Percentiles rank a stretch among this genome's conserved stretches.
Conservation (phyloP, 2,797 vertebrate genomes). For the Cetoscarus ocellatus region DNA sequence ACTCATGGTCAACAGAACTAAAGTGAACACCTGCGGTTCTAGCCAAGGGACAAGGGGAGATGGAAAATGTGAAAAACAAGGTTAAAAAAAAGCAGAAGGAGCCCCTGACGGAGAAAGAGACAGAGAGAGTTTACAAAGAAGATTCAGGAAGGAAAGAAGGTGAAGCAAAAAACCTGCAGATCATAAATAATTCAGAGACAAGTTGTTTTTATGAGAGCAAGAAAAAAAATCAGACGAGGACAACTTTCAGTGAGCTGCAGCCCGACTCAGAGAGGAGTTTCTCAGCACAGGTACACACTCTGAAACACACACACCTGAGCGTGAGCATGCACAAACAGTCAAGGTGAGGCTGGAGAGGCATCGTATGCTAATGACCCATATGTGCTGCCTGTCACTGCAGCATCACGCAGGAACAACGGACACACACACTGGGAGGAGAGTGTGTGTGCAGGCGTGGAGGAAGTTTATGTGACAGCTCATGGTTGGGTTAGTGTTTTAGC, state of each 20-base stretch:
- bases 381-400: slow-evolving; percentile 54
- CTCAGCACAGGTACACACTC: slow-evolving; percentile 4
- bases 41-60: background rate
- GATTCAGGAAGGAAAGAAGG: slow-evolving; percentile 35
- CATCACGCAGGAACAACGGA: slow-evolving; percentile 20
- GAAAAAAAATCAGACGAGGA: slow-evolving; percentile 40
- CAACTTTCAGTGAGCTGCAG: slow-evolving; percentile 39
- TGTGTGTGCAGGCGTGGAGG: slow-evolving; percentile 11
- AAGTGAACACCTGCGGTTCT: background rate
- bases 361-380: slow-evolving; percentile 72
- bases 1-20: background rate
- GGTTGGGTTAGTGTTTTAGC: slow-evolving; percentile 6
- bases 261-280: slow-evolving; percentile 14
- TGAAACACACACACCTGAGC: slow-evolving; percentile 1
- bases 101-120: background rate
- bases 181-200: slow-evolving; percentile 70
- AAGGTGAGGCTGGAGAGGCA: slow-evolving; percentile 54
- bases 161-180: slow-evolving; percentile 46
- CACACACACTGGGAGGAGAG: slow-evolving; percentile 13
- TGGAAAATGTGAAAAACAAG: background rate
- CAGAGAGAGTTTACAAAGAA: slow-evolving; percentile 5
- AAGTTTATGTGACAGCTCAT: slow-evolving; percentile 8
- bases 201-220: slow-evolving; percentile 57
- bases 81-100: slow-evolving; percentile 9
- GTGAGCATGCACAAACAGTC: slow-evolving; percentile 10